phyloP scores from a whole-genome alignment of 2,888 invertebrate genomes.

The Acleris emargana region DNA sequence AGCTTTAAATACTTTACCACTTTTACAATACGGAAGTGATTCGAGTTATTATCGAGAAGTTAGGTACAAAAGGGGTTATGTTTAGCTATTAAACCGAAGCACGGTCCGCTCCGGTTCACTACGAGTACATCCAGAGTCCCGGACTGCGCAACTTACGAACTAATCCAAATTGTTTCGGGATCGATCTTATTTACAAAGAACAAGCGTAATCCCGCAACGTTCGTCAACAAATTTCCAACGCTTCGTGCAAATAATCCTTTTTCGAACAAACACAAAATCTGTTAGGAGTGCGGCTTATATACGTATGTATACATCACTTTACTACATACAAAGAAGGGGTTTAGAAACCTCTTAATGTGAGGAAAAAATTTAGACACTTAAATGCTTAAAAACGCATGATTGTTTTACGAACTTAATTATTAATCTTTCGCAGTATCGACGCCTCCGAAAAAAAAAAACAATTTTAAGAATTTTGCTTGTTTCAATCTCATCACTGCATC shows the following conservation, averaged over 20 bases:
- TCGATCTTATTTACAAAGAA: conserved; percentile 32
- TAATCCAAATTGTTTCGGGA: conserved; percentile 25
- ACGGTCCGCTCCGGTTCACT: too few species aligned
- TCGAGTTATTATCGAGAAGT: too few species aligned
- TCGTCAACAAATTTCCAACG: conserved; percentile 20
- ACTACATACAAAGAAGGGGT: neutral
- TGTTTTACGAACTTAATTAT: too few species aligned
- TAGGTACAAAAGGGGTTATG: too few species aligned
- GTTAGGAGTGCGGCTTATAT: conserved; percentile 1
- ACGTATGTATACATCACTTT: neutral
- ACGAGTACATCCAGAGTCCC: neutral
- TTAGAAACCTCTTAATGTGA: neutral
- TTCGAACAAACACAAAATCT: conserved; percentile 22
- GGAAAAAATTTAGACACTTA: neutral
- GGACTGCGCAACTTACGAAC: conserved; percentile 13
- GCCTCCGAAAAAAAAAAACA: too few species aligned
- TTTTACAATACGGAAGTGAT: too few species aligned
- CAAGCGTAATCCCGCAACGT: conserved; percentile 15
- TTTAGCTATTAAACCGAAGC: too few species aligned
- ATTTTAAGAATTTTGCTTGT: too few species aligned
- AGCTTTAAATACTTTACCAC: too few species aligned
- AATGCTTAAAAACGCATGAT: neutral
- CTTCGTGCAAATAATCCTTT: conserved; percentile 31
- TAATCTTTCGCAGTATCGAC: too few species aligned
- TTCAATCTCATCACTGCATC: too few species aligned